Conservation (phyloP, 1,140 invertebrate species). For the Melanaphis sacchari region DNA sequence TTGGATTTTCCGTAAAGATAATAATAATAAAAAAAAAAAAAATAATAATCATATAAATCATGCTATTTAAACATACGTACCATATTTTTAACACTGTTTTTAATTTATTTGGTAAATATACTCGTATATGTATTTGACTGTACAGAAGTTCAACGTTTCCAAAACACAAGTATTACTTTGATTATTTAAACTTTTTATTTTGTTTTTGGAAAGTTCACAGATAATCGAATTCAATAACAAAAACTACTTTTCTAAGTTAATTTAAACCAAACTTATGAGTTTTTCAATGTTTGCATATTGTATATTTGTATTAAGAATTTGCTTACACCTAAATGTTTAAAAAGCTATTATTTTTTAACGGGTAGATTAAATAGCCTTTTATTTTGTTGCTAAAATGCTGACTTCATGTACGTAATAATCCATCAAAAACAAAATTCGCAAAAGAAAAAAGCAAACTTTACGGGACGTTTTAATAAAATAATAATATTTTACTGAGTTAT, state of each 20-base stretch:
- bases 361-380: background rate
- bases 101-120: background rate
- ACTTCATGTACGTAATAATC: background rate
- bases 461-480: background rate
- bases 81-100: background rate
- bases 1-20: too few relatives aligned
- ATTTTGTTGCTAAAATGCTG: background rate
- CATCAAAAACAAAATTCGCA: background rate
- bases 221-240: slow-evolving; percentile 5
- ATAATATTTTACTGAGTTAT: background rate
- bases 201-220: background rate
- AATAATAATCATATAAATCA: background rate
- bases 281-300: background rate
- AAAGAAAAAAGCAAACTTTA: background rate
- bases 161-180: background rate
- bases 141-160: background rate
- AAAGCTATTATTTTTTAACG: slow-evolving; percentile 3
- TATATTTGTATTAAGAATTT: background rate
- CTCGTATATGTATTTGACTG: background rate
- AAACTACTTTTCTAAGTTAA: slow-evolving; percentile 4
- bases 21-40: too few relatives aligned
- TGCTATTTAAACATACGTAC: background rate
- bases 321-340: background rate
- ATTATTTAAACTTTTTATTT: background rate
- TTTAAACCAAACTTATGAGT: slow-evolving; percentile 7